These are phyloP conservation scores for Lithobates sylvaticus DNA, from an alignment of 2,797 vertebrate genomes.

Conservation along the genomic window DNA sequence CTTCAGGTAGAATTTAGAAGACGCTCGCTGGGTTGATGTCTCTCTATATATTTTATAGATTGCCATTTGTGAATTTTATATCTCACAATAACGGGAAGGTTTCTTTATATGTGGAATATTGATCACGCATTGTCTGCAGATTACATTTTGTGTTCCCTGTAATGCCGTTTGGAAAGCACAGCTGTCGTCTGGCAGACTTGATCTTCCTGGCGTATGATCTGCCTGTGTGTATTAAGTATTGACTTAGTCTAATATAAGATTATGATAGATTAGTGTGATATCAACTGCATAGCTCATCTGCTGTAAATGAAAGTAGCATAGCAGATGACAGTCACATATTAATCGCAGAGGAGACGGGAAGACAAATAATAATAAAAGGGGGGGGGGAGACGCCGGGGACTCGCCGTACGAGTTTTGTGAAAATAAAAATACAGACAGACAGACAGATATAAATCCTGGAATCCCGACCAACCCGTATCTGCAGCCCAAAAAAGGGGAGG, in stretches of 20 bases:
- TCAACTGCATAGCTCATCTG: slow-evolving; percentile 37
- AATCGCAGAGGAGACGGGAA: slow-evolving; percentile 3
- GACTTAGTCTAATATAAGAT: slow-evolving; percentile 49
- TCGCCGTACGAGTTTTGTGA: too few species aligned
- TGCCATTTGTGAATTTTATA: slow-evolving; percentile 20
- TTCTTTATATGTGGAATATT: slow-evolving; percentile 8
- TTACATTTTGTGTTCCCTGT: background rate
- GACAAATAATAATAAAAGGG: background rate
- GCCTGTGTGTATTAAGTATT: slow-evolving; percentile 53
- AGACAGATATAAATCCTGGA: too few species aligned
- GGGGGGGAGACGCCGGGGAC: too few species aligned
- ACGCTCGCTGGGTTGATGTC: too few species aligned
- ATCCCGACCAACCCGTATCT: too few species aligned
- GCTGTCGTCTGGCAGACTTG: slow-evolving; percentile 35
- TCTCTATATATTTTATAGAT: background rate
- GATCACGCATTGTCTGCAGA: slow-evolving; percentile 43
- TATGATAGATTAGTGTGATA: slow-evolving; percentile 54
- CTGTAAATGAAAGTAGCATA: slow-evolving; percentile 35
- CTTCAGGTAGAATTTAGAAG: too few species aligned
- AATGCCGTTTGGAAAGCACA: slow-evolving; percentile 36
- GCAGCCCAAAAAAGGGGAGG: too few species aligned
- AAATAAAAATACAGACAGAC: too few species aligned
- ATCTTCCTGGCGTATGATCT: slow-evolving; percentile 42
- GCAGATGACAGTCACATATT: slow-evolving; percentile 29
- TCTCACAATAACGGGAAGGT: slow-evolving; percentile 17